A percentile compares a stretch with the other conserved stretches of the same genome.
Conservation (phyloP, 2,888 invertebrate genomes). For the Agapostemon virescens region DNA sequence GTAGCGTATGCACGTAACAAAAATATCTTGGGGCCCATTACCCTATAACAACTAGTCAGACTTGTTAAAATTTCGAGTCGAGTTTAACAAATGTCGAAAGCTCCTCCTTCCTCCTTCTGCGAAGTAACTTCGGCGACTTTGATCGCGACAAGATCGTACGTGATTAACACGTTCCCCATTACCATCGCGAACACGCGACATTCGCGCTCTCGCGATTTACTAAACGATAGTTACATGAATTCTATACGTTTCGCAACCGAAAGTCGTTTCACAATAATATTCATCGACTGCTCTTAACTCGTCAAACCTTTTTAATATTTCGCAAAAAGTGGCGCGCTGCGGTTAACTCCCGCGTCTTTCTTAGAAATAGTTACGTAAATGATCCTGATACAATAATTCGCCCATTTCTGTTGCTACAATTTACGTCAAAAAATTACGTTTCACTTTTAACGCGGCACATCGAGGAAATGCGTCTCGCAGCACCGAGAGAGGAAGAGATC, state of each 20-base stretch:
- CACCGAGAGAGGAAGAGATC: too few species aligned
- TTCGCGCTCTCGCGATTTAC: background rate
- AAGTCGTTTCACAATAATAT: too few species aligned
- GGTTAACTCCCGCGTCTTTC: too few species aligned
- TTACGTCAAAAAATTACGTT: too few species aligned
- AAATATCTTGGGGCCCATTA: background rate
- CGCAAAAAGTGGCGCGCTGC: too few species aligned
- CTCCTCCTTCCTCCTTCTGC: background rate
- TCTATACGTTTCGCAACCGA: background rate
- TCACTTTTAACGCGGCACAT: too few species aligned
- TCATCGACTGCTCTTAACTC: too few species aligned
- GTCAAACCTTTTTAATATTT: too few species aligned
- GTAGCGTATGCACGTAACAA: background rate
- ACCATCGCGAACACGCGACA: background rate
- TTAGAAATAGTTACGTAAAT: too few species aligned
- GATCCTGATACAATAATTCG: background rate
- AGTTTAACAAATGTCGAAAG: background rate
- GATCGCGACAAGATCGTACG: background rate
- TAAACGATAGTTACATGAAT: background rate
- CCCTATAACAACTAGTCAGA: slow-evolving; percentile 1
- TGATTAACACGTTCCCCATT: background rate
- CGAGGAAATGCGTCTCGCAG: too few species aligned
- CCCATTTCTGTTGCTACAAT: too few species aligned
- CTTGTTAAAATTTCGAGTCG: background rate
- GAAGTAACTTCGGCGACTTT: background rate